These are phyloP conservation scores for Pelodytes ibericus DNA, from an alignment of 2,797 vertebrate genomes.

Conservation along the genomic window DNA sequence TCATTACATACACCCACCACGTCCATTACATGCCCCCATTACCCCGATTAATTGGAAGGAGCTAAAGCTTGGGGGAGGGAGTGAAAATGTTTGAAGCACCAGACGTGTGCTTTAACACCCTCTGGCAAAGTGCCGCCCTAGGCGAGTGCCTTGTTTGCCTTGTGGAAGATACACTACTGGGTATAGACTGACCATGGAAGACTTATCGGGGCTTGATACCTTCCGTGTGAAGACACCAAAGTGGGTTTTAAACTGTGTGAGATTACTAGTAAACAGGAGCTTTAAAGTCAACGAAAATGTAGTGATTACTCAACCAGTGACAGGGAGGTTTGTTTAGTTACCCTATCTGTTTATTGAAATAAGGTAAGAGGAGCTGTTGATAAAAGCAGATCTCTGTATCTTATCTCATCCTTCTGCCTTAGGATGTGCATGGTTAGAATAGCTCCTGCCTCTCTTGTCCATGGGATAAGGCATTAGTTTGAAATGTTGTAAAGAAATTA, in stretches of 20 bases:
- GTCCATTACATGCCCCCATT: too few species aligned
- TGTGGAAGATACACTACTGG: too few species aligned
- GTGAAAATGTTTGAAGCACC: too few species aligned
- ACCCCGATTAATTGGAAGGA: too few species aligned
- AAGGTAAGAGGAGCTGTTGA: constrained; percentile 27
- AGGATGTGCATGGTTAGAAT: constrained; percentile 13
- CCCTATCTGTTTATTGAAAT: constrained; percentile 25
- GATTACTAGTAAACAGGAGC: constrained; percentile 4
- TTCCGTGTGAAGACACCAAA: neutral
- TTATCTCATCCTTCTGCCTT: constrained; percentile 30
- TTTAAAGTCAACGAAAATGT: neutral
- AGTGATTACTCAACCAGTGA: constrained; percentile 21
- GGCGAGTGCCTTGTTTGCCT: too few species aligned
- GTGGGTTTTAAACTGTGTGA: neutral
- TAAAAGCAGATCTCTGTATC: constrained; percentile 9
- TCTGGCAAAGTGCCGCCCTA: too few species aligned
- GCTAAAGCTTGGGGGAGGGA: too few species aligned
- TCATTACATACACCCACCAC: too few species aligned
- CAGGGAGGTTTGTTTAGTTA: constrained; percentile 30
- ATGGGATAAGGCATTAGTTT: neutral
- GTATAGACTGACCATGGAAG: too few species aligned
- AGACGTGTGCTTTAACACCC: too few species aligned
- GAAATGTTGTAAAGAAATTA: neutral
- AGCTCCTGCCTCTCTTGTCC: neutral
- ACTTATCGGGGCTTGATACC: too few species aligned